phyloP scores from a whole-genome alignment of 2,113 vertebrate genomes.

The Corydoras maculifer region DNA sequence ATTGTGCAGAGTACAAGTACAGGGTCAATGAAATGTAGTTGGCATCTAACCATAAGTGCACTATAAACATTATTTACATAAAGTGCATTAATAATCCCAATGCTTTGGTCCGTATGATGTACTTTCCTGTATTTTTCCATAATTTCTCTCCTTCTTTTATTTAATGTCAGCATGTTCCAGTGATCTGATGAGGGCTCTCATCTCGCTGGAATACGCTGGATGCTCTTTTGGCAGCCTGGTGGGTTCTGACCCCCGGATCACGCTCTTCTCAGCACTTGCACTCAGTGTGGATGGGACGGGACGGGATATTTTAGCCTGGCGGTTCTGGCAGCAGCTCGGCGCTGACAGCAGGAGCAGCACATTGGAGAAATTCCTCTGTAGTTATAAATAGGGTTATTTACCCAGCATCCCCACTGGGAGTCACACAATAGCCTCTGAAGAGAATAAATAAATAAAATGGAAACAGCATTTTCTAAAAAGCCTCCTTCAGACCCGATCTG shows the following conservation, averaged over 20 bases:
- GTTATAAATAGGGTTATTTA: conserved; percentile 62
- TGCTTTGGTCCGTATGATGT: no score
- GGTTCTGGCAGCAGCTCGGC: conserved; percentile 49
- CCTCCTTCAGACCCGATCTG: background rate
- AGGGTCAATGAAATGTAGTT: no score
- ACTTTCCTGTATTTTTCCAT: no score
- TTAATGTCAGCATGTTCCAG: no score
- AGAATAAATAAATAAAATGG: background rate
- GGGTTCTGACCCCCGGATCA: conserved; percentile 22
- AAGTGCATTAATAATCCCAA: no score
- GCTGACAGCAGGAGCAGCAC: conserved; percentile 39
- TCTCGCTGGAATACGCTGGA: conserved; percentile 3
- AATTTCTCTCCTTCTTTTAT: no score
- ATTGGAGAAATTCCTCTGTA: conserved; percentile 59
- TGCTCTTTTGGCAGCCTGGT: conserved; percentile 6
- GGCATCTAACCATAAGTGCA: no score
- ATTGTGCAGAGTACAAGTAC: no score
- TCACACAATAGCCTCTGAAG: conserved; percentile 47
- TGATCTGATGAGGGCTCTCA: background rate
- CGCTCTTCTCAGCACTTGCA: conserved; percentile 40
- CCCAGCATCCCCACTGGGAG: conserved; percentile 34
- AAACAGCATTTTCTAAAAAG: conserved; percentile 24
- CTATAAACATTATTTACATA: no score
- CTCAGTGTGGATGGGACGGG: conserved; percentile 41
- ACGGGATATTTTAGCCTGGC: conserved; percentile 38